Percentiles rank a stretch among this genome's conserved stretches.
Evolutionary conservation across 2,797 vertebrate genomes (phyloP).

Genomic region (Liasis olivaceus): DNA sequence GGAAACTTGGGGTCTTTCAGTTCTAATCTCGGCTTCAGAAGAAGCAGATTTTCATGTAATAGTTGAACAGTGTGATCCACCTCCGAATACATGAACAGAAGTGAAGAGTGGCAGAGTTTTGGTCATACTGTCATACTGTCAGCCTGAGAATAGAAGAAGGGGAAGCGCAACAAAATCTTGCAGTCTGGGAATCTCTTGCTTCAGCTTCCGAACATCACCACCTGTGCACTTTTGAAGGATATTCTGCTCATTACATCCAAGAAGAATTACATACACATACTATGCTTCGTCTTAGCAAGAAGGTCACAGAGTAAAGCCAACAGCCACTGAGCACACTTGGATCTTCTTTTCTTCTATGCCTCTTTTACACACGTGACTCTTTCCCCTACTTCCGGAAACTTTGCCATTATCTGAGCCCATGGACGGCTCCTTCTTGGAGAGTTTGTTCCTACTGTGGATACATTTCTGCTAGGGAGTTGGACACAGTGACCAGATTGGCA

Average conservation of each 20-base stretch:
- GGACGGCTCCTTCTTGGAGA: not conserved
- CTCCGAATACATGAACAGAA: not conserved
- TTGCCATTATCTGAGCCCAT: not conserved
- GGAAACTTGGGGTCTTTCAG: not conserved
- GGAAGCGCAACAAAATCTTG: not conserved
- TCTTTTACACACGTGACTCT: not conserved
- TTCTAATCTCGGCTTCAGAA: not conserved
- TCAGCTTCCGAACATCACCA: not conserved
- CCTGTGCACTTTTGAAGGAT: not conserved
- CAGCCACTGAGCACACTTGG: not conserved
- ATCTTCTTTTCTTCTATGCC: not conserved
- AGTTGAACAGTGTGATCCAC: not conserved
- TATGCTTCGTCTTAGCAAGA: not conserved
- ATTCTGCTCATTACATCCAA: not conserved
- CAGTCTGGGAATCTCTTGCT: not conserved
- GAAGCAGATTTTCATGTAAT: not conserved
- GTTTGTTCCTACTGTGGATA: not conserved
- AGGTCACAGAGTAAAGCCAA: not conserved
- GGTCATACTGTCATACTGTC: not conserved
- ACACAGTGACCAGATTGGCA: not conserved
- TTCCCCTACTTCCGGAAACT: not conserved
- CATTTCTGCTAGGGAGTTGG: not conserved
- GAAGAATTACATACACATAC: not conserved
- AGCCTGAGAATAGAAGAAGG: not conserved
- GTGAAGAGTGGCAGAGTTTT: not conserved